Percentiles rank a stretch among this genome's conserved stretches.
Evolutionary conservation across 2,888 invertebrate genomes (phyloP).

Genomic region (Synergus japonicus): DNA sequence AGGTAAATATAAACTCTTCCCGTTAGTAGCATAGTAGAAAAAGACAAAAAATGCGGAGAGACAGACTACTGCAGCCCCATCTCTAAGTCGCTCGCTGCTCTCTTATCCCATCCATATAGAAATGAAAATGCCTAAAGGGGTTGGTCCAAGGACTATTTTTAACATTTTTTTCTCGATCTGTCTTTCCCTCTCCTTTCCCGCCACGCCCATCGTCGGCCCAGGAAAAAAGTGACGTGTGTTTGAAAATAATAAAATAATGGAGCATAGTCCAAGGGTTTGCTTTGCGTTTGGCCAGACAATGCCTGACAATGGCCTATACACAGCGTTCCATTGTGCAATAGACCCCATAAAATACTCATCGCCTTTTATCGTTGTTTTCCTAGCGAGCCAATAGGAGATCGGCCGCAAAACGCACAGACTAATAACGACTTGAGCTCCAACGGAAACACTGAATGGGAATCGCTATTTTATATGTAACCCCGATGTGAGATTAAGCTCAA

Average conservation of each 20-base stretch:
- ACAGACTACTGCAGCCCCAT: background rate
- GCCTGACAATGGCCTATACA: conserved; percentile 69
- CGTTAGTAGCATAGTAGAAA: too few species aligned
- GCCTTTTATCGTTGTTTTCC: conserved; percentile 76
- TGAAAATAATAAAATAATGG: conserved; percentile 76
- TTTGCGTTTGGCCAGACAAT: conserved; percentile 68
- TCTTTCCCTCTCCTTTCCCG: conserved; percentile 23
- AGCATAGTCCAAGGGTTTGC: conserved; percentile 60
- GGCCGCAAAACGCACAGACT: conserved; percentile 56
- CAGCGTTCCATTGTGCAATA: conserved; percentile 68
- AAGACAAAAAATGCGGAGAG: background rate
- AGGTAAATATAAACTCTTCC: too few species aligned
- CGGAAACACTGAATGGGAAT: conserved; percentile 74
- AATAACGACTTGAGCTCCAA: conserved; percentile 66
- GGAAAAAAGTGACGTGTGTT: conserved; percentile 71
- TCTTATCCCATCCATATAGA: conserved; percentile 46
- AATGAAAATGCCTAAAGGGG: conserved; percentile 59
- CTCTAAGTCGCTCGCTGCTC: too few species aligned
- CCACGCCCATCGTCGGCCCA: conserved; percentile 68
- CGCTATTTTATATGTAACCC: conserved; percentile 45
- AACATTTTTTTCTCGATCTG: conserved; percentile 62
- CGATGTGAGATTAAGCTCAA: conserved; percentile 57
- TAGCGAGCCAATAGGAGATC: conserved; percentile 70
- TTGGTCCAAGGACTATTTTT: conserved; percentile 60
- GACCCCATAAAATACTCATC: conserved; percentile 77